These are phyloP conservation scores for Anomalospiza imberbis DNA, from an alignment of 2,797 vertebrate genomes.

Conservation along the genomic window DNA sequence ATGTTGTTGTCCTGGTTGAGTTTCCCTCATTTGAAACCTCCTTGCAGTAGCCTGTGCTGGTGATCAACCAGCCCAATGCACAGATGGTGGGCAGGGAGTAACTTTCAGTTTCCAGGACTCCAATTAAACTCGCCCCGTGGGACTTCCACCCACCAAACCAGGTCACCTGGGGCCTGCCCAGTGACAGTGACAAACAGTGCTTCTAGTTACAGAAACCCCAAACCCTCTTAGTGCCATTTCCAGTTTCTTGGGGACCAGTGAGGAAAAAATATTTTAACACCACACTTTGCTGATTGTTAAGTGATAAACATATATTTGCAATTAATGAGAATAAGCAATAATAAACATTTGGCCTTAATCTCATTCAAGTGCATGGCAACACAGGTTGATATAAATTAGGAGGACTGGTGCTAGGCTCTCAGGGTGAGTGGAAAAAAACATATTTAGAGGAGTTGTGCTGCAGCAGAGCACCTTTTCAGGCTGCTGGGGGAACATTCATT, in stretches of 20 bases:
- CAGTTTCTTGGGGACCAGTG: neutral
- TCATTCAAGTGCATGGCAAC: neutral
- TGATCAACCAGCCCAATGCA: neutral
- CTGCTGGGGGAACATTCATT: neutral
- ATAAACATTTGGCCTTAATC: neutral
- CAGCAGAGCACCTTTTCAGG: neutral
- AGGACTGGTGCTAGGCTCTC: neutral
- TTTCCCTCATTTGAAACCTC: neutral
- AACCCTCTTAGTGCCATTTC: neutral
- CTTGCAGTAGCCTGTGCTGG: neutral
- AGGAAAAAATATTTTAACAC: neutral
- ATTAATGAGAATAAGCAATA: neutral
- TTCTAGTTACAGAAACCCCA: constrained; percentile 17
- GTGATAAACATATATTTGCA: neutral
- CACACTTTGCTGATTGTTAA: neutral
- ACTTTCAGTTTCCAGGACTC: neutral
- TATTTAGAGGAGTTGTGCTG: neutral
- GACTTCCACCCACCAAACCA: constrained; percentile 24
- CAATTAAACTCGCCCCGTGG: constrained; percentile 56
- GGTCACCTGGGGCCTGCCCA: neutral
- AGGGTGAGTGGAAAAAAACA: neutral
- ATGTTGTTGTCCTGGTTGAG: neutral
- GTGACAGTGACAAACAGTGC: neutral
- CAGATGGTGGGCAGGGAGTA: constrained; percentile 26
- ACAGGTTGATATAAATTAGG: neutral